Conservation (phyloP, 2,113 vertebrate species). For the Pseudorasbora parva region DNA sequence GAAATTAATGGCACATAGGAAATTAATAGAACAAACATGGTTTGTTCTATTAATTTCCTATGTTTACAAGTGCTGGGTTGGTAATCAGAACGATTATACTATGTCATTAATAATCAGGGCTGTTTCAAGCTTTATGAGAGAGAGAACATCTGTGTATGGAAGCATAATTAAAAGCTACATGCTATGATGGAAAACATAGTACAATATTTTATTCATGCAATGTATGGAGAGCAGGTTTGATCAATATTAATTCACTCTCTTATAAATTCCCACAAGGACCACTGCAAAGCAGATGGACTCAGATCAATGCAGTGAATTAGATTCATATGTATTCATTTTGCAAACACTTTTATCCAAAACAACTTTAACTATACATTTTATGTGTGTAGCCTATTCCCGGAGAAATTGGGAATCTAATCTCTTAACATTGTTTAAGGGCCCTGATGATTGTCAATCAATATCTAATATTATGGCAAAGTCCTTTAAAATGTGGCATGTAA, state of each 20-base stretch:
- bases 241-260: constrained; percentile 6
- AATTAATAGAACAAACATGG: too few species aligned
- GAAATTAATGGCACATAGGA: too few species aligned
- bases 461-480: not conserved
- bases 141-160: not conserved
- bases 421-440: too few species aligned
- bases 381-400: not conserved
- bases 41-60: not conserved
- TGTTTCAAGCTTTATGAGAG: not conserved
- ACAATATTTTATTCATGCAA: not conserved
- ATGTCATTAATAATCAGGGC: not conserved
- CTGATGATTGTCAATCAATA: not conserved
- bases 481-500: not conserved
- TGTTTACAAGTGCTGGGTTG: not conserved
- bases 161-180: not conserved
- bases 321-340: not conserved
- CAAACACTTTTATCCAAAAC: not conserved
- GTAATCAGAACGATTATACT: not conserved
- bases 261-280: not conserved
- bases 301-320: not conserved
- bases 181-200: not conserved
- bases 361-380: not conserved
- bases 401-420: not conserved
- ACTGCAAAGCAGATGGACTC: not conserved
- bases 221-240: constrained; percentile 9